These are phyloP conservation scores for Octodon degus DNA, from an alignment of 2,113 vertebrate species.

Conservation along the genomic window DNA sequence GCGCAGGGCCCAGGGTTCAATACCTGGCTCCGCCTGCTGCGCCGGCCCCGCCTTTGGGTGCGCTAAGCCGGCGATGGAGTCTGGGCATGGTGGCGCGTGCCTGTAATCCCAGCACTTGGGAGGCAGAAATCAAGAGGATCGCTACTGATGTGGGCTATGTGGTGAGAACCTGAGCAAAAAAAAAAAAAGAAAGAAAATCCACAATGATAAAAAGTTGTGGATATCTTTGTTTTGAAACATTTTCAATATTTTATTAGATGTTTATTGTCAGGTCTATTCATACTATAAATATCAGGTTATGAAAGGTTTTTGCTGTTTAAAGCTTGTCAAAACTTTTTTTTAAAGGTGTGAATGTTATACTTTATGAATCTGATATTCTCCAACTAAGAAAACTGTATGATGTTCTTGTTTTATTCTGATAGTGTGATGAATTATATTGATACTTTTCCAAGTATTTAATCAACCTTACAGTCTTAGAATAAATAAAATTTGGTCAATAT, in stretches of 20 bases:
- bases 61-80: too few species aligned
- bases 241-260: neutral
- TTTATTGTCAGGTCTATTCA: neutral
- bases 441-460: neutral
- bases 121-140: too few species aligned
- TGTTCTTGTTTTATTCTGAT: conserved; percentile 11
- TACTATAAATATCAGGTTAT: too few species aligned
- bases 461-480: neutral
- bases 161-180: too few species aligned
- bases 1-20: too few species aligned
- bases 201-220: neutral
- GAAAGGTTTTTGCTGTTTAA: neutral
- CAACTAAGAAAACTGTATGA: neutral
- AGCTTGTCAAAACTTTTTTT: neutral
- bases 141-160: too few species aligned
- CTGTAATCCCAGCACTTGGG: too few species aligned
- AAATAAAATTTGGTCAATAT: neutral
- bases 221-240: neutral
- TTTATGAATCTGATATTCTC: neutral
- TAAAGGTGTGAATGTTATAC: neutral
- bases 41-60: too few species aligned
- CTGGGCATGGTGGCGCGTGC: too few species aligned
- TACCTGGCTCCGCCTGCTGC: too few species aligned
- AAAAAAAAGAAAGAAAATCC: too few species aligned
- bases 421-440: neutral